A percentile compares a stretch with the other conserved stretches of the same genome.
phyloP scores from a whole-genome alignment of 2,113 vertebrate genomes.

The Narcine bancroftii region DNA sequence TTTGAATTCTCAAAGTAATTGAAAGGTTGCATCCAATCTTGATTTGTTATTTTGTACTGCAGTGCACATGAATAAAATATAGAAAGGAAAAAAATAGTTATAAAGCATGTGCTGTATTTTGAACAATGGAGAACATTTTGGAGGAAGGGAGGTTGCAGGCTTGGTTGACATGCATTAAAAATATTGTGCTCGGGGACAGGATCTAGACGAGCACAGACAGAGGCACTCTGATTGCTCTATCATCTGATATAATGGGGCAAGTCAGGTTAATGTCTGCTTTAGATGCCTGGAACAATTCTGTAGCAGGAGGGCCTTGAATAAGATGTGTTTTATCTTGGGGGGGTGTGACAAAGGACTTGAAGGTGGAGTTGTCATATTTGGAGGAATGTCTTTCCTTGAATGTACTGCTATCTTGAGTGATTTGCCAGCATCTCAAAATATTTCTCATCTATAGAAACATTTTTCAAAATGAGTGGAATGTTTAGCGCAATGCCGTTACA shows the following conservation, averaged over 20 bases:
- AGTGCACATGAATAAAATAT: constrained; percentile 12
- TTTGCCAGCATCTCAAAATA: no score
- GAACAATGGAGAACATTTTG: neutral
- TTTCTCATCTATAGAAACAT: no score
- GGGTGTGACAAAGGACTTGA: no score
- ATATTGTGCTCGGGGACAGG: neutral
- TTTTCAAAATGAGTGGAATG: no score
- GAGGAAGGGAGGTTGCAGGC: neutral
- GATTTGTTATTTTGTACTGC: neutral
- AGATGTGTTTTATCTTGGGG: neutral
- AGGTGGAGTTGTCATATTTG: no score
- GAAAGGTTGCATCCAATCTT: constrained; percentile 18
- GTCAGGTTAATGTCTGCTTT: neutral
- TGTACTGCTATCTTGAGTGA: no score
- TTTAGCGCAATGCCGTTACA: no score
- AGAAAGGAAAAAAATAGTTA: neutral
- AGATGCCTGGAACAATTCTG: neutral
- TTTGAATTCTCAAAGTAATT: neutral
- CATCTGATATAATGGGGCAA: neutral
- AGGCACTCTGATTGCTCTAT: neutral
- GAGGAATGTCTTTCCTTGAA: no score
- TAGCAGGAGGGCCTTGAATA: neutral
- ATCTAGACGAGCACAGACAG: neutral
- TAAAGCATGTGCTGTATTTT: neutral
- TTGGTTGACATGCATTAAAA: neutral